Percentiles rank a stretch among this genome's conserved stretches.
These are phyloP conservation scores for Ophthalmotilapia sp. DNA, from an alignment of 2,113 vertebrate genomes.

Conservation along the genomic window DNA sequence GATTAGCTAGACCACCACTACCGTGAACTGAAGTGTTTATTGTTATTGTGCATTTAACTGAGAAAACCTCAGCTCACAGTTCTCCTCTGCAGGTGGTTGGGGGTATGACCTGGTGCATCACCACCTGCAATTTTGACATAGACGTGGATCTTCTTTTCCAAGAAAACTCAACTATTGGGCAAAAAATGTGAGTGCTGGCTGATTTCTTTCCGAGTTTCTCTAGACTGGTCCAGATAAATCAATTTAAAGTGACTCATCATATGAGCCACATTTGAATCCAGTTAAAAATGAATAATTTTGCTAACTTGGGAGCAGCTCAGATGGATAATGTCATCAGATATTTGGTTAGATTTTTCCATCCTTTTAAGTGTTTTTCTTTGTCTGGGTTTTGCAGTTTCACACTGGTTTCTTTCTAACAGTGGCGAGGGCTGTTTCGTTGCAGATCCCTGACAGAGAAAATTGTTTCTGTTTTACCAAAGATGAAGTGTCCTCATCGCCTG, in stretches of 20 bases:
- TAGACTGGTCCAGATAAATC: not conserved
- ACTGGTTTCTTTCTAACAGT: not conserved
- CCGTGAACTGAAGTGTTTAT: not conserved
- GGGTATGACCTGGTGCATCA: constrained; percentile 99
- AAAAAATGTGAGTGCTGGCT: constrained; percentile 86
- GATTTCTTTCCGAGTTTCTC: not conserved
- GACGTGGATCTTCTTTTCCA: constrained; percentile 97
- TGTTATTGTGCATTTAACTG: not conserved
- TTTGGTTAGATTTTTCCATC: accelerated
- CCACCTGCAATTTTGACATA: constrained; percentile 92
- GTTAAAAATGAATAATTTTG: not conserved
- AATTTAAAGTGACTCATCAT: not conserved
- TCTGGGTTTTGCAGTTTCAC: not conserved
- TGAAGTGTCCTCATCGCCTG: constrained; percentile 95
- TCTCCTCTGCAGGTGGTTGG: constrained; percentile 83
- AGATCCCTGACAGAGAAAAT: constrained; percentile 98
- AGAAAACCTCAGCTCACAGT: not conserved
- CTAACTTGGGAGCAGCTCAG: not conserved
- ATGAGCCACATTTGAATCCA: not conserved
- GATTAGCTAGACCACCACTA: not conserved
- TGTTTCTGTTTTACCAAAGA: constrained; percentile 92
- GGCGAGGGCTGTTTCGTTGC: not conserved
- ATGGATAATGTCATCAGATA: not conserved
- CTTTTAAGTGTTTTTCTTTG: not conserved
- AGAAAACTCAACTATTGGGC: constrained; percentile 98